These are phyloP conservation scores for Lemur catta DNA, from an alignment of 2,797 vertebrate genomes.

Conservation along the genomic window DNA sequence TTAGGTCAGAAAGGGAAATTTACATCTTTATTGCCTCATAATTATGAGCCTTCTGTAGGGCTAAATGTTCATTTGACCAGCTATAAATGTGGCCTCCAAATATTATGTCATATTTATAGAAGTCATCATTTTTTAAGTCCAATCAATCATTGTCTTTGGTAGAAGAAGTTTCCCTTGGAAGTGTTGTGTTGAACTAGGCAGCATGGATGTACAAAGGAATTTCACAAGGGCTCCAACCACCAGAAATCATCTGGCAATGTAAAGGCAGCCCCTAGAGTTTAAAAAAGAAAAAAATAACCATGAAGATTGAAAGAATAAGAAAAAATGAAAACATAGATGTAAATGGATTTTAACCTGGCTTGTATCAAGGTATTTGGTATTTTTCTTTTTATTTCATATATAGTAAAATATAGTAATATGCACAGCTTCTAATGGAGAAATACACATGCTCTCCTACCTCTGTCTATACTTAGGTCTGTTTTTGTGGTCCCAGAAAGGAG, in stretches of 20 bases:
- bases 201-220: neutral
- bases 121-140: neutral
- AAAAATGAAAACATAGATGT: neutral
- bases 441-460: neutral
- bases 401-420: neutral
- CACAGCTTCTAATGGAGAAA: neutral
- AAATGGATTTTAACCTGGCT: neutral
- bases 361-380: neutral
- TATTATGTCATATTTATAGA: slow-evolving; percentile 26
- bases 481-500: slow-evolving; percentile 34
- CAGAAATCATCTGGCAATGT: neutral
- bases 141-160: neutral
- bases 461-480: neutral
- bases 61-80: slow-evolving; percentile 40
- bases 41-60: neutral
- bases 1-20: slow-evolving; percentile 12
- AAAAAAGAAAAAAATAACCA: neutral
- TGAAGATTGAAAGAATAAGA: neutral
- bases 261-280: neutral
- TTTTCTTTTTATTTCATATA: slow-evolving; percentile 6
- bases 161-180: neutral
- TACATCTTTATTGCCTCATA: slow-evolving; percentile 9
- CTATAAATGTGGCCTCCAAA: slow-evolving; percentile 3
- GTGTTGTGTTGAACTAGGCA: neutral
- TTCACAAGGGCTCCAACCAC: neutral